phyloP scores from a whole-genome alignment of 2,797 vertebrate genomes.

The Halcyon leucocephala region DNA sequence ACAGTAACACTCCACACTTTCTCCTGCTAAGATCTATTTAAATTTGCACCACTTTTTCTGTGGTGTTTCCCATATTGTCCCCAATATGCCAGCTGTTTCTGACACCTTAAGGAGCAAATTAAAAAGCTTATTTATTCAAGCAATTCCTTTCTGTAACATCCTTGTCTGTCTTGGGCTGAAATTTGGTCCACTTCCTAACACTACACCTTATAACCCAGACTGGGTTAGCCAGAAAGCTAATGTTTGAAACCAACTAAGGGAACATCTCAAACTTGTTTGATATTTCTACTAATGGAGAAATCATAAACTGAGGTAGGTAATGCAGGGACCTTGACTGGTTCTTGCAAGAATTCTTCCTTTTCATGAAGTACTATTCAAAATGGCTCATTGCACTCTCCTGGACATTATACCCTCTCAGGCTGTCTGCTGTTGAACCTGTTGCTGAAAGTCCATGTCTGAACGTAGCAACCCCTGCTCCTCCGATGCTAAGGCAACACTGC shows the following conservation, averaged over 20 bases:
- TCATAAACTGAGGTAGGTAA: not conserved
- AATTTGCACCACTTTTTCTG: not conserved
- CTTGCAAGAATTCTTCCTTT: not conserved
- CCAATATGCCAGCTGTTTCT: not conserved
- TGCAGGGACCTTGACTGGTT: not conserved
- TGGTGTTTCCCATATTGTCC: not conserved
- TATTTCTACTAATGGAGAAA: not conserved
- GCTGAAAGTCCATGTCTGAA: not conserved
- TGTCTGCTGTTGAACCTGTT: fast-evolving
- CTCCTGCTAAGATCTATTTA: not conserved
- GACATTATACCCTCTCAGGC: not conserved
- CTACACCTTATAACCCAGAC: not conserved
- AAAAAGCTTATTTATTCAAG: conserved; percentile 13
- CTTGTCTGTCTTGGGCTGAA: not conserved
- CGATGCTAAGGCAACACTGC: not conserved
- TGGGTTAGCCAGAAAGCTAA: not conserved
- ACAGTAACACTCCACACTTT: not conserved
- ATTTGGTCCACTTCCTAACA: not conserved
- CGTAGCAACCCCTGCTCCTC: not conserved
- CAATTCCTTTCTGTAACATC: conserved; percentile 19
- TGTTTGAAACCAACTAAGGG: conserved; percentile 7
- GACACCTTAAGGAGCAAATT: not conserved
- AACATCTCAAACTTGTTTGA: conserved; percentile 15
- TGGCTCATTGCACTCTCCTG: not conserved
- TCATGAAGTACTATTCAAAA: not conserved